Evolutionary conservation across 1,140 invertebrate genomes (phyloP).

Genomic region (Ceratina australensis): DNA sequence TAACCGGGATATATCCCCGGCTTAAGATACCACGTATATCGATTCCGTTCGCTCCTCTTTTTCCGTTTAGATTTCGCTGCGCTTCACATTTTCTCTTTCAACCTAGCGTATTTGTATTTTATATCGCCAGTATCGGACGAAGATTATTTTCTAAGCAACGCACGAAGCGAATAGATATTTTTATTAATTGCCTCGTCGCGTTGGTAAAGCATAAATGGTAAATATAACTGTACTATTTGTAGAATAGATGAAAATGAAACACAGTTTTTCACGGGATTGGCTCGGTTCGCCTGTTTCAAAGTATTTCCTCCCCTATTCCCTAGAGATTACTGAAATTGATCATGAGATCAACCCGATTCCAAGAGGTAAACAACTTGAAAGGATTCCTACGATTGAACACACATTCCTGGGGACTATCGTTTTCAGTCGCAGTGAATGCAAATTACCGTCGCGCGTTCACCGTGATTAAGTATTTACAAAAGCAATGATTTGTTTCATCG

Average conservation of each 20-base stretch:
- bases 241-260: neutral
- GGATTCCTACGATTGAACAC: neutral
- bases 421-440: neutral
- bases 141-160: too few species aligned
- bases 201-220: neutral
- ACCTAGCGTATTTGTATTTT: too few species aligned
- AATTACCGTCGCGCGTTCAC: too few species aligned
- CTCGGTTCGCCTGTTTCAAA: neutral
- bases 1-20: conserved; percentile 22
- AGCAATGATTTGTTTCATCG: too few species aligned
- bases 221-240: neutral
- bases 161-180: too few species aligned
- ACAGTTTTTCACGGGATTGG: neutral
- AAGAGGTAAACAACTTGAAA: neutral
- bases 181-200: too few species aligned
- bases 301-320: neutral
- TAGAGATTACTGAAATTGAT: neutral
- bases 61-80: neutral
- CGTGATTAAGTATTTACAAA: too few species aligned
- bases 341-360: neutral
- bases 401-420: neutral
- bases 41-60: neutral
- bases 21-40: neutral
- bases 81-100: too few species aligned
- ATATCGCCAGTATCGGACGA: too few species aligned